Percentiles rank a stretch among this genome's conserved stretches.
These are phyloP conservation scores for Incurvaria masculella DNA, from an alignment of 2,888 invertebrate species.

Conservation along the genomic window DNA sequence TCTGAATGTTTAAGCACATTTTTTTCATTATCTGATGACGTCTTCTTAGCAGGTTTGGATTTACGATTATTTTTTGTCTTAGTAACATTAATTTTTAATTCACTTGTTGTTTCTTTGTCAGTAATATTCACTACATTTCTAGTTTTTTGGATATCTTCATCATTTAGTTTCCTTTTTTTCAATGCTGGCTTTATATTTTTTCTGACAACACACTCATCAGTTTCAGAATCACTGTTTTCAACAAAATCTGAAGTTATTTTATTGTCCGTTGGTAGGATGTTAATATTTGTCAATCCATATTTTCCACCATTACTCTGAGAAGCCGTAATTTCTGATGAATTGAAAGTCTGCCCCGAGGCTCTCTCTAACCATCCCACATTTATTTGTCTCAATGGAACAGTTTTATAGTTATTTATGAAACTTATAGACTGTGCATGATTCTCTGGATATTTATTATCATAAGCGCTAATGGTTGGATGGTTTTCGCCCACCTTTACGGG, in stretches of 20 bases:
- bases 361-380: conserved; percentile 46
- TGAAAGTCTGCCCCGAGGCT: conserved; percentile 35
- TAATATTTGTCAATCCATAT: conserved; percentile 42
- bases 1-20: too few relatives aligned
- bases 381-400: conserved; percentile 27
- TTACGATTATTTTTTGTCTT: conserved; percentile 11
- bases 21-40: too few relatives aligned
- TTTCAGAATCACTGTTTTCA: conserved; percentile 71
- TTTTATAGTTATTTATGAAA: conserved; percentile 8
- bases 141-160: neutral
- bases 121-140: neutral
- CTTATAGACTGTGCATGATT: conserved; percentile 4
- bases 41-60: too few relatives aligned
- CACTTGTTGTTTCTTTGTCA: neutral
- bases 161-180: conserved; percentile 47
- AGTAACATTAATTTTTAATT: conserved; percentile 2
- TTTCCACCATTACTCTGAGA: conserved; percentile 8
- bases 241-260: conserved; percentile 56
- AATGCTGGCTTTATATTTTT: conserved; percentile 53
- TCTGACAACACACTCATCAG: conserved; percentile 34
- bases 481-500: neutral
- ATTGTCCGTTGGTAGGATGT: conserved; percentile 21
- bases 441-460: conserved; percentile 24
- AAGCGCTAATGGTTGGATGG: conserved; percentile 15
- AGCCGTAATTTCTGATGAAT: conserved; percentile 16